Evolutionary conservation across 2,888 invertebrate species (phyloP).

Genomic region (Tryphoninae sp.): DNA sequence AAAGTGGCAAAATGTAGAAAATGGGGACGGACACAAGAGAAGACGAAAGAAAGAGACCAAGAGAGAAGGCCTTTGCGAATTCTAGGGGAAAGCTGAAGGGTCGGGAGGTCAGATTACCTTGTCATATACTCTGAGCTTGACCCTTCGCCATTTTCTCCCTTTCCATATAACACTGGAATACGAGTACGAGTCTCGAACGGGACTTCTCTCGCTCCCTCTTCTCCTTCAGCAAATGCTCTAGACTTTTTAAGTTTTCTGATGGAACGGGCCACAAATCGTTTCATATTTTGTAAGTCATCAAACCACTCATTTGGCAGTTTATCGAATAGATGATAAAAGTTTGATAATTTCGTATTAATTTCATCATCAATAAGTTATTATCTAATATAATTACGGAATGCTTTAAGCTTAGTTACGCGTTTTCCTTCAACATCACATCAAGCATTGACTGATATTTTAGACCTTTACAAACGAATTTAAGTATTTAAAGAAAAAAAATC

Average conservation of each 20-base stretch:
- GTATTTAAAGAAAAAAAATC: too few relatives aligned
- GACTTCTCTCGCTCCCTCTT: conserved; percentile 2
- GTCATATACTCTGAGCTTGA: conserved; percentile 30
- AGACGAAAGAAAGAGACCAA: conserved; percentile 9
- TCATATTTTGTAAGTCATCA: too few relatives aligned
- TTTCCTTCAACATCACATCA: too few relatives aligned
- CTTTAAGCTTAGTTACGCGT: too few relatives aligned
- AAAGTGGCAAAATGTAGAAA: conserved; percentile 4
- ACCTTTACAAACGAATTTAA: too few relatives aligned
- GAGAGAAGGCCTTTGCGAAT: conserved; percentile 17
- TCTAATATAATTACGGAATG: not conserved
- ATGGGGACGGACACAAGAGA: not conserved
- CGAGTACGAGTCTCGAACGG: conserved; percentile 19
- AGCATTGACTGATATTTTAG: too few relatives aligned
- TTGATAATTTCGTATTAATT: not conserved
- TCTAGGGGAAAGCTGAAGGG: conserved; percentile 38
- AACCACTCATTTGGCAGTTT: too few relatives aligned
- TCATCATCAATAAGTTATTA: not conserved
- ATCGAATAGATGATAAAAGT: too few relatives aligned
- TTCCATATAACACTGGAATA: conserved; percentile 34
- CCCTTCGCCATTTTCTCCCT: conserved; percentile 25
- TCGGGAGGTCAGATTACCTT: conserved; percentile 43
- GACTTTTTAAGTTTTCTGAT: conserved; percentile 7
- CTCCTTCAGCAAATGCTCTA: conserved; percentile 14
- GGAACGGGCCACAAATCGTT: not conserved